Evolutionary conservation across 2,888 invertebrate genomes (phyloP).

Genomic region (Autographa pulchrina): DNA sequence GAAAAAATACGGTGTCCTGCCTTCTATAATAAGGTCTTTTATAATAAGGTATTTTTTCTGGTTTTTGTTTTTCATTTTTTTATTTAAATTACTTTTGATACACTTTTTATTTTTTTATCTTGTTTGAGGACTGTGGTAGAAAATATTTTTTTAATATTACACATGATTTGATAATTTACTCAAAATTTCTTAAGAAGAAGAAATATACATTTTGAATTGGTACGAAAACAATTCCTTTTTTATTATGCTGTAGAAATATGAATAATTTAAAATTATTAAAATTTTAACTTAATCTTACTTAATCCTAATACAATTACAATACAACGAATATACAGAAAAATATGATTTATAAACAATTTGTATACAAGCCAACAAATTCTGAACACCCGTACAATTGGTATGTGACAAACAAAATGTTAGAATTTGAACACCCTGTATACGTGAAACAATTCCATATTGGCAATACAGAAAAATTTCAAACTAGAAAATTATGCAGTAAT

Average conservation of each 20-base stretch:
- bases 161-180: no score
- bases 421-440: constrained; percentile 41
- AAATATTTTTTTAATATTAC: no score
- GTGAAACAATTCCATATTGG: constrained; percentile 59
- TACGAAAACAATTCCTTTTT: no score
- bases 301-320: constrained; percentile 12
- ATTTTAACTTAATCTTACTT: neutral
- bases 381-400: neutral
- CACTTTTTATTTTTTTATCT: no score
- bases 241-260: neutral
- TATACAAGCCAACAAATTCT: neutral
- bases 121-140: no score
- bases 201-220: no score
- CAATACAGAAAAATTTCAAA: constrained; percentile 55
- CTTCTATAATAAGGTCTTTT: no score
- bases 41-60: no score
- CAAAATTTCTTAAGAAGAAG: no score
- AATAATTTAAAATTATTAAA: neutral
- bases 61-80: no score
- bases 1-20: no score
- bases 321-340: constrained; percentile 46
- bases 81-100: no score
- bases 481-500: constrained; percentile 40
- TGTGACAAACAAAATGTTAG: neutral
- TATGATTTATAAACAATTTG: neutral